phyloP scores from a whole-genome alignment of 2,797 vertebrate species.

The Pseudochromis fuscus region DNA sequence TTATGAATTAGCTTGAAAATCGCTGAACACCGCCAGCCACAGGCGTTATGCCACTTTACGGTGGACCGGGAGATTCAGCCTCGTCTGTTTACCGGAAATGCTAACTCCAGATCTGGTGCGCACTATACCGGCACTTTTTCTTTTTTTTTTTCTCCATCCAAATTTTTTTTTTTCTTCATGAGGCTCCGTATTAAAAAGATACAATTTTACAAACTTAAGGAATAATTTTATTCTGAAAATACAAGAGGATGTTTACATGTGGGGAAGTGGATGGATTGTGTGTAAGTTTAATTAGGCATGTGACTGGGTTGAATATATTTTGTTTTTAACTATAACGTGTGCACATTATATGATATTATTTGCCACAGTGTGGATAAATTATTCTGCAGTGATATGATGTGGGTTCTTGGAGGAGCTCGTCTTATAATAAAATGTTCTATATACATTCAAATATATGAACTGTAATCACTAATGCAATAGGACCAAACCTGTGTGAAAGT shows the following conservation, averaged over 20 bases:
- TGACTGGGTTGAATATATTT: not conserved
- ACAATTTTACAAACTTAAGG: not conserved
- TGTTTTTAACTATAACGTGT: slow-evolving; percentile 8
- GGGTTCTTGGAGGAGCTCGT: not conserved
- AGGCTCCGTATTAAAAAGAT: too few species aligned
- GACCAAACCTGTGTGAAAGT: not conserved
- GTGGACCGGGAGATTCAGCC: too few species aligned
- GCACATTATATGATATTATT: not conserved
- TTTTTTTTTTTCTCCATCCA: too few species aligned
- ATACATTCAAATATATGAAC: not conserved
- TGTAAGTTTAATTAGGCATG: not conserved
- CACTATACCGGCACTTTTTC: too few species aligned
- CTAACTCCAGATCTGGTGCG: too few species aligned
- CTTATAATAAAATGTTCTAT: not conserved
- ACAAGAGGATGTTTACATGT: not conserved
- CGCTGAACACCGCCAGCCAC: too few species aligned
- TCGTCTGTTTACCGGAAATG: too few species aligned
- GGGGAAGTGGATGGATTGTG: not conserved
- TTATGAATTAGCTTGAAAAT: too few species aligned
- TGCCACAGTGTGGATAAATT: not conserved
- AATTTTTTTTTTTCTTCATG: too few species aligned
- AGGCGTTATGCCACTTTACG: too few species aligned
- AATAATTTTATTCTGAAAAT: not conserved
- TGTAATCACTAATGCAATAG: slow-evolving; percentile 7
- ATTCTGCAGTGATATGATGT: not conserved